These are phyloP conservation scores for Erebia aethiops DNA, from an alignment of 2,888 invertebrate species.

Conservation along the genomic window DNA sequence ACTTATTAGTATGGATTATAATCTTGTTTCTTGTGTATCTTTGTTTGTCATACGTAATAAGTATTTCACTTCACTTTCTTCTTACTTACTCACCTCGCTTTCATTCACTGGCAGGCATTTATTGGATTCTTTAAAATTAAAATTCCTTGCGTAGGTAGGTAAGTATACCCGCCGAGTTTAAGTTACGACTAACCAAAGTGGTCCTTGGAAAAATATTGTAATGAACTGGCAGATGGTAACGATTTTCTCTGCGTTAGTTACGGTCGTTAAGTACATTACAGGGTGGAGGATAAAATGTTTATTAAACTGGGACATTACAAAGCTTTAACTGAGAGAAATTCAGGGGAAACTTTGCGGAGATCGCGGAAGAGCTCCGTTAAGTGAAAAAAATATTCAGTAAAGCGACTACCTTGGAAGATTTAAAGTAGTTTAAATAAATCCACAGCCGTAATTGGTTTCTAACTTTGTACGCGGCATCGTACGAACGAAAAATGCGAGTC, in stretches of 20 bases:
- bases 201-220: constrained; percentile 4
- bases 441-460: too few species aligned
- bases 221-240: constrained; percentile 16
- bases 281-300: constrained; percentile 15
- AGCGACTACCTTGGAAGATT: background rate
- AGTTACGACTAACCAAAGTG: constrained; percentile 7
- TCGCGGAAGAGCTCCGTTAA: constrained; percentile 14
- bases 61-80: background rate
- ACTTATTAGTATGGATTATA: too few species aligned
- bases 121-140: background rate
- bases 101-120: background rate
- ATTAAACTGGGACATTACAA: constrained; percentile 19
- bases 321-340: constrained; percentile 15
- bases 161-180: background rate
- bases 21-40: too few species aligned
- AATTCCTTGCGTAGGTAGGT: background rate
- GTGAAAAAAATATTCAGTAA: constrained; percentile 7
- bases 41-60: background rate
- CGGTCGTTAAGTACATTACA: constrained; percentile 13
- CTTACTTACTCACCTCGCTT: too few species aligned
- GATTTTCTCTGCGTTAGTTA: constrained; percentile 13
- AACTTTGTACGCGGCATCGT: too few species aligned
- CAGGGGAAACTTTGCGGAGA: constrained; percentile 15
- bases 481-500: too few species aligned
- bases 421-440: too few species aligned